phyloP scores from a whole-genome alignment of 2,113 vertebrate genomes.

The Alectura lathami region DNA sequence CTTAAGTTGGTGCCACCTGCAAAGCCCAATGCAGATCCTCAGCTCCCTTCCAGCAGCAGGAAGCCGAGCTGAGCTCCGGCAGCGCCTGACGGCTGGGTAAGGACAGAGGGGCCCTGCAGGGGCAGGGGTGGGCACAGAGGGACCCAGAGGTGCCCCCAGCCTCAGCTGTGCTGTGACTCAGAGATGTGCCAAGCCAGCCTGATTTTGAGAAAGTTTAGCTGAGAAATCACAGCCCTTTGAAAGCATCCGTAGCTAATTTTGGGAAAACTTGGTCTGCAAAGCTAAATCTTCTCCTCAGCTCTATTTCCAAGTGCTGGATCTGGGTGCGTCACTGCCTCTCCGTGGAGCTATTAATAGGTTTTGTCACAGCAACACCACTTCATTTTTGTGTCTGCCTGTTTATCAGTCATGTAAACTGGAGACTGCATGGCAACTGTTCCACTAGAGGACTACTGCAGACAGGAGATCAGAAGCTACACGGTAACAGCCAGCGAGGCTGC shows the following conservation, averaged over 20 bases:
- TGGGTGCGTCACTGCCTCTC: conserved; percentile 40
- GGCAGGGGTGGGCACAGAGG: too few relatives aligned
- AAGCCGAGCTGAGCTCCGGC: neutral
- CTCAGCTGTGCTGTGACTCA: too few relatives aligned
- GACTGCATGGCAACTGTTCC: neutral
- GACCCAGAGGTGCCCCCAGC: too few relatives aligned
- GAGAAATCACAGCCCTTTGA: neutral
- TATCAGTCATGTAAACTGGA: neutral
- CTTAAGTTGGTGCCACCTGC: neutral
- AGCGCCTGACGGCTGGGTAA: too few relatives aligned
- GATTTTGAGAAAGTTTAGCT: neutral
- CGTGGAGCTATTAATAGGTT: conserved; percentile 55
- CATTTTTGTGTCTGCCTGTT: conserved; percentile 32
- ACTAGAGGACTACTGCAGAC: neutral
- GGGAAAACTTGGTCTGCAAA: neutral
- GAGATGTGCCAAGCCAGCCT: neutral
- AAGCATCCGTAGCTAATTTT: neutral
- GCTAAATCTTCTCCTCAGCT: neutral
- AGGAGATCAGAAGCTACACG: neutral
- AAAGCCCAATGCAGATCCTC: neutral
- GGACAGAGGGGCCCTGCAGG: too few relatives aligned
- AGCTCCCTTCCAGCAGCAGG: neutral
- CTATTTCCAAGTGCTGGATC: neutral
- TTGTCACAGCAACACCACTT: neutral
- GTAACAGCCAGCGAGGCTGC: neutral